A percentile compares a stretch with the other conserved stretches of the same genome.
Conservation (phyloP, 2,888 invertebrate species). For the Hirtodrosophila confusa region DNA sequence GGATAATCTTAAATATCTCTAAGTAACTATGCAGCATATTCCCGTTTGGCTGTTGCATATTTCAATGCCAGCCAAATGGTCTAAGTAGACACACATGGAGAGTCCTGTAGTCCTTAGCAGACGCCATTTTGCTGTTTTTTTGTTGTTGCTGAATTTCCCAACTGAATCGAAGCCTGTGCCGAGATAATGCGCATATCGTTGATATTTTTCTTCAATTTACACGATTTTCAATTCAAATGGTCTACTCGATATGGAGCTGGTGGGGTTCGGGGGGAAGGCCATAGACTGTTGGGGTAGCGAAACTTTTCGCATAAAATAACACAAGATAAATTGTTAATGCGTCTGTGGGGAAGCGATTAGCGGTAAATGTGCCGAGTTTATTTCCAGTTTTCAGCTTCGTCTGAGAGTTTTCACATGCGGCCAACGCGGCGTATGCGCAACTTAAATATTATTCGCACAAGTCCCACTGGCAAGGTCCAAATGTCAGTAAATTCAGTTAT, state of each 20-base stretch:
- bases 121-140: slow-evolving; percentile 3
- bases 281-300: slow-evolving; percentile 22
- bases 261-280: not conserved
- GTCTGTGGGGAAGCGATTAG: slow-evolving; percentile 81
- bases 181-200: slow-evolving; percentile 59
- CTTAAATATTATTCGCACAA: slow-evolving; percentile 60
- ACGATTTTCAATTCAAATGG: slow-evolving; percentile 73
- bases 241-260: slow-evolving; percentile 37
- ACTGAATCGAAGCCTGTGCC: slow-evolving; percentile 42
- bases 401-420: slow-evolving; percentile 25
- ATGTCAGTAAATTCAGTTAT: slow-evolving; percentile 21
- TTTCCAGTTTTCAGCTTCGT: slow-evolving; percentile 53
- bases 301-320: slow-evolving; percentile 79
- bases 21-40: not conserved
- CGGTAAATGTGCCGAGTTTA: slow-evolving; percentile 78
- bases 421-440: slow-evolving; percentile 56
- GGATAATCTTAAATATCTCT: not conserved
- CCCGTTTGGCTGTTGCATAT: not conserved
- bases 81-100: not conserved
- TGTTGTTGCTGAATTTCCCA: slow-evolving; percentile 48
- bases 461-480: not conserved
- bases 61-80: not conserved
- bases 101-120: slow-evolving; percentile 10
- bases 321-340: slow-evolving; percentile 81
- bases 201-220: slow-evolving; percentile 52